These are phyloP conservation scores for Ceratina australensis DNA, from an alignment of 1,140 invertebrate genomes.

Conservation along the genomic window DNA sequence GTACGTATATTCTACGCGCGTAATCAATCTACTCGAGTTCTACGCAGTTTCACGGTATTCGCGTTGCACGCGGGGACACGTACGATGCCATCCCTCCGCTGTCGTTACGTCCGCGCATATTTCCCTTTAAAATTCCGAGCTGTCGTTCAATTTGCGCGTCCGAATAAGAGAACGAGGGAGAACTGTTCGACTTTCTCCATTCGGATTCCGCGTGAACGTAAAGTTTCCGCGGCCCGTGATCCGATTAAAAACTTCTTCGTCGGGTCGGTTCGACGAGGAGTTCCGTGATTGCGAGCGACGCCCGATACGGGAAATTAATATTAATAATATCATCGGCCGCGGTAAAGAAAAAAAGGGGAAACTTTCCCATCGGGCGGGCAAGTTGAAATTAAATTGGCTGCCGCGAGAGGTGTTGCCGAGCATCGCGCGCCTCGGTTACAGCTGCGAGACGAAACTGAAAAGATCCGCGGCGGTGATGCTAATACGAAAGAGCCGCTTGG, in stretches of 20 bases:
- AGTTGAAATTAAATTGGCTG: conserved; percentile 71
- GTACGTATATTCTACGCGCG: background rate
- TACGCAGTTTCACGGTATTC: background rate
- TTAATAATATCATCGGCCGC: conserved; percentile 53
- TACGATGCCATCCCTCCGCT: too few species aligned
- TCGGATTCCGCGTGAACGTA: background rate
- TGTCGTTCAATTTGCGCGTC: too few species aligned
- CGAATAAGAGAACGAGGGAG: background rate
- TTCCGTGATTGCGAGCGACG: conserved; percentile 1
- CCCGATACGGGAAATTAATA: conserved; percentile 51
- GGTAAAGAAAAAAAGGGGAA: conserved; percentile 16
- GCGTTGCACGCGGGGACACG: background rate
- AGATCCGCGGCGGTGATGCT: background rate
- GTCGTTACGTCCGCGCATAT: too few species aligned
- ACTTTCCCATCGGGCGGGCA: conserved; percentile 52
- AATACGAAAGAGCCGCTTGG: conserved; percentile 35
- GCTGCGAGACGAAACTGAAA: conserved; percentile 21
- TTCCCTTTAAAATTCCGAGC: background rate
- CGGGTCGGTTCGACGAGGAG: background rate
- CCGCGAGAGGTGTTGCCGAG: conserved; percentile 9
- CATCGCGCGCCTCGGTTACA: background rate
- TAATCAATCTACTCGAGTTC: background rate
- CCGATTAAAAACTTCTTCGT: conserved; percentile 27
- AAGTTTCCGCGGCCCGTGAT: conserved; percentile 11
- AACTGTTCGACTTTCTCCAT: too few species aligned